These are phyloP conservation scores for Sisyra terminalis DNA, from an alignment of 2,888 invertebrate genomes.

Conservation along the genomic window DNA sequence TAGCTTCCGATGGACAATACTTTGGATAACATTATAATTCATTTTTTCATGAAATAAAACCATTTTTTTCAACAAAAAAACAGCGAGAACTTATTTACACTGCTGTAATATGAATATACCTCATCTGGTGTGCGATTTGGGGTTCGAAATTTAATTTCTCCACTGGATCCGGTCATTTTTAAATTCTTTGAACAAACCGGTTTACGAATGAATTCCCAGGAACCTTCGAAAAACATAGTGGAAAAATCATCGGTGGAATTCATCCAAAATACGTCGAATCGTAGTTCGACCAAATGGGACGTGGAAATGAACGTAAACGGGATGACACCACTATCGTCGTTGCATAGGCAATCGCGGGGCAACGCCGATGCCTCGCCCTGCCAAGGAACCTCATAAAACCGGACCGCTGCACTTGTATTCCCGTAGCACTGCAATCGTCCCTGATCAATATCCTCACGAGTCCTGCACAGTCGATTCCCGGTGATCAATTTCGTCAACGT, in stretches of 20 bases:
- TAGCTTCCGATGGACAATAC: too few species aligned
- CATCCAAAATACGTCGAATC: slow-evolving; percentile 72
- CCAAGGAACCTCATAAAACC: slow-evolving; percentile 66
- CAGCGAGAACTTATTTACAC: too few species aligned
- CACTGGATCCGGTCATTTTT: slow-evolving; percentile 57
- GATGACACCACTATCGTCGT: slow-evolving; percentile 31
- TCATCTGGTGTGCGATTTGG: slow-evolving; percentile 33
- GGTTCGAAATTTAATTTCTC: slow-evolving; percentile 47
- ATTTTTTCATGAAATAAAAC: too few species aligned
- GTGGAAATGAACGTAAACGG: slow-evolving; percentile 65
- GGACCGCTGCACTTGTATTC: slow-evolving; percentile 48
- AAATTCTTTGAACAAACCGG: slow-evolving; percentile 52
- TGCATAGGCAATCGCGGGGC: slow-evolving; percentile 66
- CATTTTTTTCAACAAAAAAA: too few species aligned
- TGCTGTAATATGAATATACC: too few species aligned
- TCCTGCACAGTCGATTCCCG: slow-evolving; percentile 32
- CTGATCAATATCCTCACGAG: slow-evolving; percentile 43
- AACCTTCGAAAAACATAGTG: slow-evolving; percentile 68
- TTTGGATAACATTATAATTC: too few species aligned
- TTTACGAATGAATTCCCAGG: slow-evolving; percentile 62
- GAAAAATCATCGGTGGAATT: slow-evolving; percentile 72
- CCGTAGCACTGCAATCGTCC: slow-evolving; percentile 55
- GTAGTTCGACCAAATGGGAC: slow-evolving; percentile 59
- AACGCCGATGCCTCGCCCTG: slow-evolving; percentile 38
- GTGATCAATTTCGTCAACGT: slow-evolving; percentile 53